Conservation (phyloP, 2,113 vertebrate genomes). For the Zeus faber region DNA sequence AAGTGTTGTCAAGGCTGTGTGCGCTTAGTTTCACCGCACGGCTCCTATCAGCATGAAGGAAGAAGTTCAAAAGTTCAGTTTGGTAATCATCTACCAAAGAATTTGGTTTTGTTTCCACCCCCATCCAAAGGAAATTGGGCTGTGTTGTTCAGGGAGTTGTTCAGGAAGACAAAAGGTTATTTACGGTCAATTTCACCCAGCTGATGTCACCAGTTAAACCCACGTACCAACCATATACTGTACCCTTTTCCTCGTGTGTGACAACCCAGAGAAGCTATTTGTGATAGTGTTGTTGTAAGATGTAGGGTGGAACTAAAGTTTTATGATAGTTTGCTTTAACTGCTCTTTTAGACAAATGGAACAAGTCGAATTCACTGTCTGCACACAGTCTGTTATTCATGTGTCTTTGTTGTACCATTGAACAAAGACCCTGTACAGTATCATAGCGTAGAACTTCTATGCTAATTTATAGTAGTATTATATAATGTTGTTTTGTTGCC, state of each 20-base stretch:
- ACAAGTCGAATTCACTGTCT: too few relatives aligned
- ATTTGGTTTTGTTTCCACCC: slow-evolving; percentile 4
- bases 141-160: not conserved
- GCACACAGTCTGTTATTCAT: too few relatives aligned
- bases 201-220: slow-evolving; percentile 18
- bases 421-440: too few relatives aligned
- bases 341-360: too few relatives aligned
- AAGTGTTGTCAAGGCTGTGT: too few relatives aligned
- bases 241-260: slow-evolving; percentile 1
- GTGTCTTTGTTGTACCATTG: too few relatives aligned
- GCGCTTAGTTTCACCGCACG: too few relatives aligned
- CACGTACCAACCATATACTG: too few relatives aligned
- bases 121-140: not conserved
- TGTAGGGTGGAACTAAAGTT: not conserved
- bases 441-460: too few relatives aligned
- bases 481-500: too few relatives aligned
- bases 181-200: not conserved
- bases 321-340: not conserved
- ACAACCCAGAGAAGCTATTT: not conserved
- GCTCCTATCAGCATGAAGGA: not conserved
- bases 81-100: not conserved
- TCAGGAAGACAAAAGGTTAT: slow-evolving; percentile 2
- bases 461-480: too few relatives aligned
- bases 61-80: not conserved
- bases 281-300: not conserved